Conservation (phyloP, 2,797 vertebrate species). For the Dipus sagitta region DNA sequence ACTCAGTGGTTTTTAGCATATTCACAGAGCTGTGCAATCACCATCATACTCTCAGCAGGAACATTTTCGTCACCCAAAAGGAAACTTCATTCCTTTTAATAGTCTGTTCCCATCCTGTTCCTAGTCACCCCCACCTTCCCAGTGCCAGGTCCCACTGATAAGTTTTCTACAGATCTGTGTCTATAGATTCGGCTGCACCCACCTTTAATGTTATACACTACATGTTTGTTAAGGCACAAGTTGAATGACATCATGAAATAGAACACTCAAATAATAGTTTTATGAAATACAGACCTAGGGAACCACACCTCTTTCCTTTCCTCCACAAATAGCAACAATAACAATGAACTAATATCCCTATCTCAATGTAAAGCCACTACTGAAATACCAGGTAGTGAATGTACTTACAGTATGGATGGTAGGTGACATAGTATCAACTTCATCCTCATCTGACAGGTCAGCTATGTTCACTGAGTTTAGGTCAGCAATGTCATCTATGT, state of each 20-base stretch:
- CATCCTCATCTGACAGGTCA: constrained; percentile 97
- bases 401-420: constrained; percentile 93
- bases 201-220: background rate
- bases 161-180: background rate
- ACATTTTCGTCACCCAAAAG: background rate
- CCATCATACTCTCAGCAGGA: background rate
- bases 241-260: constrained; percentile 3
- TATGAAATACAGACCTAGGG: background rate
- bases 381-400: background rate
- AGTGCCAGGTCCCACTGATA: background rate
- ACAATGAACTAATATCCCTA: background rate
- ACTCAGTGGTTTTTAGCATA: background rate
- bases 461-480: constrained; percentile 95
- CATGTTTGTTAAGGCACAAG: background rate
- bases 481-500: constrained; percentile 96
- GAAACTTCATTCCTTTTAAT: background rate
- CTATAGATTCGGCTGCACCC: background rate
- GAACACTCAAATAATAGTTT: background rate
- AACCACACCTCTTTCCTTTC: constrained; percentile 10
- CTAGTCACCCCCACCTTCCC: too few species aligned
- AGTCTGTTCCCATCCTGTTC: background rate
- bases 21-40: constrained; percentile 2
- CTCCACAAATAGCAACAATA: background rate
- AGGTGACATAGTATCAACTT: constrained; percentile 95
- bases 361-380: constrained; percentile 33